Evolutionary conservation across 2,888 invertebrate species (phyloP).

Genomic region (Tipula lateralis): DNA sequence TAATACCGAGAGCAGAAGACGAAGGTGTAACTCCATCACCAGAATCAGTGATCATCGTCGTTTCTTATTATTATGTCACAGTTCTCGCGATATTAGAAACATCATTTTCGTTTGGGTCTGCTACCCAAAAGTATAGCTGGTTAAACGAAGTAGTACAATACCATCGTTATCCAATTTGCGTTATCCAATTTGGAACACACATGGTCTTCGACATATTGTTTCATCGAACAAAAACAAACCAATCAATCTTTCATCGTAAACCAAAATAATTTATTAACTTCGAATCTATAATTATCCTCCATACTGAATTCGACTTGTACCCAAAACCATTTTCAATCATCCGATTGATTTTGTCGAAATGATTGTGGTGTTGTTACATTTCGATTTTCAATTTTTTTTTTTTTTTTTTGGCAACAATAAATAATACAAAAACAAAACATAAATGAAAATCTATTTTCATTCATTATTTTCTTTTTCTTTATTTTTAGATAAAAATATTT

Average conservation of each 20-base stretch:
- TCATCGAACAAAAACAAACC: background rate
- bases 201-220: too few species aligned
- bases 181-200: background rate
- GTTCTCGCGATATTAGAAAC: too few species aligned
- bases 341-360: background rate
- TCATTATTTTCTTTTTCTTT: background rate
- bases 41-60: too few species aligned
- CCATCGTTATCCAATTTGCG: too few species aligned
- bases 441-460: slow-evolving; percentile 24
- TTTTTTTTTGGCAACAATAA: slow-evolving; percentile 3
- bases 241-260: background rate
- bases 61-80: too few species aligned
- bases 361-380: slow-evolving; percentile 15
- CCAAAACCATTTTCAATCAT: slow-evolving; percentile 3
- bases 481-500: background rate
- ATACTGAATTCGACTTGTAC: background rate
- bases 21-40: too few species aligned
- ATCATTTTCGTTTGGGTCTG: too few species aligned
- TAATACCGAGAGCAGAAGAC: too few species aligned
- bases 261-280: background rate
- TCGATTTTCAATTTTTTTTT: background rate
- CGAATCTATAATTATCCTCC: background rate
- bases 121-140: too few species aligned
- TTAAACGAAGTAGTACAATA: too few species aligned
- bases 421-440: background rate